Evolutionary conservation across 2,888 invertebrate genomes (phyloP), one percentile per base, ranked within the genome.

Genomic region (Glaucopsyche alexis): DNA sequence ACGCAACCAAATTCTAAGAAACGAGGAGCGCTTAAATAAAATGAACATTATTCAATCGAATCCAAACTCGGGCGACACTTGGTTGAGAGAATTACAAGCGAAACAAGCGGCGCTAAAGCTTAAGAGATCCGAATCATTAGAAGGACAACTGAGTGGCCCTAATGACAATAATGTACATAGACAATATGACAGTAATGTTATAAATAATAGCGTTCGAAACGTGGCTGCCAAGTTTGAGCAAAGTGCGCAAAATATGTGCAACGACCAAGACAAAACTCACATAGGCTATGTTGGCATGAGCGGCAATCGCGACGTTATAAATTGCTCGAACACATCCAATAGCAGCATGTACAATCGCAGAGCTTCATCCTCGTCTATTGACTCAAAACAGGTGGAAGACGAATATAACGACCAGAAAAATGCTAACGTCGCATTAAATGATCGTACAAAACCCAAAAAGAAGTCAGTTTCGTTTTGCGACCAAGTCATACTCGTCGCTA

Each of bases 381-480:
- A 92, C 77, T 84, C 89, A 0, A 90, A 90, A 76, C 91, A 90
- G 80, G 87, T 88, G 72, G 91, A 90, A 71, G 89, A 90, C 13
- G 91, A 92, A 72, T 85, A 84, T 70, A 81, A 77, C 70, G 90
- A 90, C 9, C 87, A 88, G 77, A 91, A 90, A 79, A 79, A 81
- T 0, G 80, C 82, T 13, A 90, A 83, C 72, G 89, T 90, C 49
- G 29, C 75, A 52, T 90, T 93, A 75, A 88, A 87, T 13, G 94
- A 94, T 77, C 86, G 90, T 0, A 93, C 94, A 71, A 94, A 96
- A 74, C 94, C 95, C 0, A 97, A 97, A 84, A 98, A 98, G 94
- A 98, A 98, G 87, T 97, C 97, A 74, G 98, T 98, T 6, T 98
- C 98, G 0, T 98, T 98, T 87, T 98, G 98, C 82, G 98, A 98